Evolutionary conservation across 2,113 vertebrate species (phyloP).

Genomic region (Hyperopisus bebe): DNA sequence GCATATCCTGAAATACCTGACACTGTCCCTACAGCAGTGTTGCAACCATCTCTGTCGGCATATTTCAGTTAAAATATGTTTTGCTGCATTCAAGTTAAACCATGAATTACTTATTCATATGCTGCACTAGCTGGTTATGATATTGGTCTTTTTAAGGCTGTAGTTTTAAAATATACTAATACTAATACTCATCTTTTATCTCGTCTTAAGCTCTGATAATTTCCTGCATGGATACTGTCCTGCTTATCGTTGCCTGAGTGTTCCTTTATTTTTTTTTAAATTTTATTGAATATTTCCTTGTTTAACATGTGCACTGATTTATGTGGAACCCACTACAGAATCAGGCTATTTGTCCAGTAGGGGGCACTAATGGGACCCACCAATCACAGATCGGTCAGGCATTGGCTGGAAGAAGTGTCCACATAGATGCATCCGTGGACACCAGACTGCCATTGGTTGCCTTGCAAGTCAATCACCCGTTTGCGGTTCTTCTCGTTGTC

Average conservation of each 20-base stretch:
- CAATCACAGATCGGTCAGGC: slow-evolving; percentile 62
- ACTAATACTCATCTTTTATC: not conserved
- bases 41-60: not conserved
- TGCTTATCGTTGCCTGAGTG: not conserved
- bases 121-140: not conserved
- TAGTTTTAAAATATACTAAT: not conserved
- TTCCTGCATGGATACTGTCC: not conserved
- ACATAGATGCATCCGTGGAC: slow-evolving; percentile 47
- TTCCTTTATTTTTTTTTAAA: not conserved
- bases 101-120: not conserved
- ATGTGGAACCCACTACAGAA: not conserved
- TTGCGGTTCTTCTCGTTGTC: slow-evolving; percentile 49
- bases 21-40: not conserved
- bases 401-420: slow-evolving; percentile 62
- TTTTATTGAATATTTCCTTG: not conserved
- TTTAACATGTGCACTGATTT: not conserved
- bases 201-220: not conserved
- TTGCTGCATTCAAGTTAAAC: not conserved
- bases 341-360: not conserved
- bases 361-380: not conserved
- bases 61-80: not conserved
- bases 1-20: not conserved
- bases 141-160: not conserved
- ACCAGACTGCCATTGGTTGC: slow-evolving; percentile 24
- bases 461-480: slow-evolving; percentile 54